A percentile compares a stretch with the other conserved stretches of the same genome.
phyloP scores from a whole-genome alignment of 1,140 invertebrate species.

The Dendrolimus punctatus region DNA sequence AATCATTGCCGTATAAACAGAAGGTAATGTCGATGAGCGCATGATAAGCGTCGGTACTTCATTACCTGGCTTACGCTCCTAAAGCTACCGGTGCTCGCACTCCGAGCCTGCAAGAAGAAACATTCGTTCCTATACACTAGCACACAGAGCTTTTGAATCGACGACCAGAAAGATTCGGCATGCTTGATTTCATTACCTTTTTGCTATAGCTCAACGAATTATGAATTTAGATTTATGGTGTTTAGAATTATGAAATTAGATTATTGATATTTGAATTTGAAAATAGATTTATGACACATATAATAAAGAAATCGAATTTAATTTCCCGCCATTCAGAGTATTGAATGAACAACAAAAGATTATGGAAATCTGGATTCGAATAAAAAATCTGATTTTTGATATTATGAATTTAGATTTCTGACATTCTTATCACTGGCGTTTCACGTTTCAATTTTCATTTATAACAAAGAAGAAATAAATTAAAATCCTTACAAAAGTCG shows the following conservation, averaged over 20 bases:
- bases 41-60: slow-evolving; percentile 53
- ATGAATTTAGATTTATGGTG: too few species aligned
- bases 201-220: too few species aligned
- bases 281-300: too few species aligned
- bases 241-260: too few species aligned
- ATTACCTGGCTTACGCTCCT: slow-evolving; percentile 89
- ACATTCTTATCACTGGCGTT: background rate
- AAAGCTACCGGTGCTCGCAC: slow-evolving; percentile 89
- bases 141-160: slow-evolving; percentile 49
- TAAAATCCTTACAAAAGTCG: background rate
- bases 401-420: too few species aligned
- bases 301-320: too few species aligned
- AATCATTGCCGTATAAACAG: slow-evolving; percentile 42
- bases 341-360: too few species aligned
- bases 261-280: too few species aligned
- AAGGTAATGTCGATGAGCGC: slow-evolving; percentile 43
- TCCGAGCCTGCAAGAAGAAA: slow-evolving; percentile 83
- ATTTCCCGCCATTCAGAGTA: too few species aligned
- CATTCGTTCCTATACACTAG: slow-evolving; percentile 70
- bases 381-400: too few species aligned
- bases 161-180: background rate
- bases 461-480: background rate
- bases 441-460: background rate
- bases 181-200: too few species aligned
- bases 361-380: too few species aligned